Evolutionary conservation across 2,113 vertebrate genomes (phyloP).

Genomic region (Myodes glareolus): DNA sequence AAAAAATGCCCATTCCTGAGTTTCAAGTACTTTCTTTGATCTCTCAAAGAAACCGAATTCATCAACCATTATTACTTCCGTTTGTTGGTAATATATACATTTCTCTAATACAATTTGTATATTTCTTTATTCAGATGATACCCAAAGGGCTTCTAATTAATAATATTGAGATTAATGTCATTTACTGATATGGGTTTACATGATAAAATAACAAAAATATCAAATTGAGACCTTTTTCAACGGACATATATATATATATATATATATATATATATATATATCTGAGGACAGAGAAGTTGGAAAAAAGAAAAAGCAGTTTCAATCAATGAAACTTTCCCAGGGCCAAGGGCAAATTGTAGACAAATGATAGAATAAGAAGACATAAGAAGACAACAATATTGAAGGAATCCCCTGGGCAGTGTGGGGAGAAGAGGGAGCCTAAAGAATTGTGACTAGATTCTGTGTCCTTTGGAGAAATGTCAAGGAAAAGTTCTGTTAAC

Average conservation of each 20-base stretch:
- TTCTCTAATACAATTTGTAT: constrained; percentile 2
- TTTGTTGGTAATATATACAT: neutral
- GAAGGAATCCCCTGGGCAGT: neutral
- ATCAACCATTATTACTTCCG: neutral
- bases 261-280: no score
- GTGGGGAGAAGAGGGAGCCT: rapidly evolving
- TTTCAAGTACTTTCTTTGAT: neutral
- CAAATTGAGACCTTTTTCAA: neutral
- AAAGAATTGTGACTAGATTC: neutral
- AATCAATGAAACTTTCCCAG: neutral
- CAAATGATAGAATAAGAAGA: neutral
- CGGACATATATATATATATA: no score
- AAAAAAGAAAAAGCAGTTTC: neutral
- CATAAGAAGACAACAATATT: neutral
- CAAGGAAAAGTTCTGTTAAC: neutral
- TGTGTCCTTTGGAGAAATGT: neutral
- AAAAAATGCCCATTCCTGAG: neutral
- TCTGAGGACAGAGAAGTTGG: neutral
- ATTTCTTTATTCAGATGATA: neutral
- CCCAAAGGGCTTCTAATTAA: neutral
- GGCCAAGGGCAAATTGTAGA: neutral
- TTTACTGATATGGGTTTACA: neutral
- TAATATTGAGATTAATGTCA: neutral
- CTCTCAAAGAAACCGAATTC: neutral
- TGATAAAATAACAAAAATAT: neutral